Base-by-base conservation (phyloP, 2,888 invertebrate species). In the Troides helena region DNA sequence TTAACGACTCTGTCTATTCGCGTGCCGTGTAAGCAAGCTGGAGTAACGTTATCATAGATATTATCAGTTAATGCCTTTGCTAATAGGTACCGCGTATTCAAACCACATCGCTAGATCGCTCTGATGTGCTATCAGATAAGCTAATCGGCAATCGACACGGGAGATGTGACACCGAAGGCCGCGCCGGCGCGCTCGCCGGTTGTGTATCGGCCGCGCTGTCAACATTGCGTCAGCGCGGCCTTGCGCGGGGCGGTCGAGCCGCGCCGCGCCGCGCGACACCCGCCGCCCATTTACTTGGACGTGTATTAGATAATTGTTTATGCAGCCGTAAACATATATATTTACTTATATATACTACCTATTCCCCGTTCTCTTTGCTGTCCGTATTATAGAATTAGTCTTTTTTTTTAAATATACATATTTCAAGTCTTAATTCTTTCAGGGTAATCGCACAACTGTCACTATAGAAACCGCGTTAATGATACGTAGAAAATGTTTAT, bases 211-310 rank as follows among this genome's bases (percentile, higher is more conserved):
- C 76, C 70, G 75, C 58, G 77, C 77, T 85, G 85, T 86, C 84
- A 85, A 84, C 77, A 80, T 88, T 84, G 83, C 87, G 83, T 88
- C 88, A 87, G 71, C 82, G 68, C 82, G 68, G 77, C 76, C 70
- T 76, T 71, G 70, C 25, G 65, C 21, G 63, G 62, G 62, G 59
- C 56, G 53, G 21, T 21, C 21, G 21, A 21, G 18, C 59, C 60
- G 18, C 63, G 53, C 8, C 18, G 46, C n/a, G n/a, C 50, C 50
- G 17, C 23, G 39, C 36, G 36, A 0, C 36, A 36, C 36, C 7
- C 39, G 39, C 5, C 39, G 39, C 39, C 39, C 8, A 3, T 30
- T 12, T 46, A 50, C 65, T 2, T 36, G 12, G 14, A 66, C 59
- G 50, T 59, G 14, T 59, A 14, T 25, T 59, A 17, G 23, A 59